Conservation (phyloP, 2,888 invertebrate genomes). For the Enchytraeus crypticus region DNA sequence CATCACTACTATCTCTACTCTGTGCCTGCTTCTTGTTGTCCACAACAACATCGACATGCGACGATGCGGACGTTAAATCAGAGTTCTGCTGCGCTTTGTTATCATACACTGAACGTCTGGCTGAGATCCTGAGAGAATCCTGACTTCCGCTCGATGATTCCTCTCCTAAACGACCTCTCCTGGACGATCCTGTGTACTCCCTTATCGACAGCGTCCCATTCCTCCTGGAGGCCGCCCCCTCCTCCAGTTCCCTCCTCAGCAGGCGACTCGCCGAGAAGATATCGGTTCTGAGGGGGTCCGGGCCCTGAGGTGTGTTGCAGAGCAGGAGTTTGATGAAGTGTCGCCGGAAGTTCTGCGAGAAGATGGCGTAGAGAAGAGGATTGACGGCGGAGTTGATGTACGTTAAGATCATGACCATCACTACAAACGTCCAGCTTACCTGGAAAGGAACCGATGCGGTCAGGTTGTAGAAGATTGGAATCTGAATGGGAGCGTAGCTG, state of each 20-base stretch:
- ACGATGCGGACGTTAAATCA: too few relatives aligned
- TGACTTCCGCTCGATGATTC: neutral
- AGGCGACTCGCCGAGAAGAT: too few relatives aligned
- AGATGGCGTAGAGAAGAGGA: constrained; percentile 48
- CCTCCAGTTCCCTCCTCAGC: too few relatives aligned
- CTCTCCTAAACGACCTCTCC: neutral
- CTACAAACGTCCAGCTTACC: constrained; percentile 42
- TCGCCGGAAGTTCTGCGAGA: constrained; percentile 47
- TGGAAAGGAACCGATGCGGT: constrained; percentile 36
- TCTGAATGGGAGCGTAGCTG: constrained; percentile 50
- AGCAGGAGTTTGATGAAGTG: constrained; percentile 18
- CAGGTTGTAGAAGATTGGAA: constrained; percentile 43
- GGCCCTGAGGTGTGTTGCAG: too few relatives aligned
- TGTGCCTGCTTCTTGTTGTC: too few relatives aligned
- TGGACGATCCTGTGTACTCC: neutral
- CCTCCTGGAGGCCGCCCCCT: neutral
- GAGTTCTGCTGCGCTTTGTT: too few relatives aligned
- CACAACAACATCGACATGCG: too few relatives aligned
- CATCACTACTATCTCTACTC: too few relatives aligned
- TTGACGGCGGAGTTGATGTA: constrained; percentile 49
- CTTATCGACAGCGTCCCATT: neutral
- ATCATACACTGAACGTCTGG: too few relatives aligned
- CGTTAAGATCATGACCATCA: constrained; percentile 44
- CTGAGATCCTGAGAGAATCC: too few relatives aligned
- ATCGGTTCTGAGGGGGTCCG: too few relatives aligned